Evolutionary conservation across 2,888 invertebrate species (phyloP).

Genomic region (Dioctria linearis): DNA sequence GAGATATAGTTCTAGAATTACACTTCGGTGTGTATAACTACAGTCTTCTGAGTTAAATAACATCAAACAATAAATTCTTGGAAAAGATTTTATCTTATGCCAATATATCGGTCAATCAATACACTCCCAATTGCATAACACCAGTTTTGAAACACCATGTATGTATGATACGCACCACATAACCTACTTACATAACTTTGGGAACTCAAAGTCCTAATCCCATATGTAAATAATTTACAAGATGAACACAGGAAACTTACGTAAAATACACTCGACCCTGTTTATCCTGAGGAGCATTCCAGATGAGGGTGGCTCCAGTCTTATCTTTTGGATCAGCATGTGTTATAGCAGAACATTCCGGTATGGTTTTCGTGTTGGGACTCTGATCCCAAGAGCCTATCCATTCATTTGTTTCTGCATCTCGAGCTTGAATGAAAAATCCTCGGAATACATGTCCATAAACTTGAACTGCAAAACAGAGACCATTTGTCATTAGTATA

Average conservation of each 20-base stretch:
- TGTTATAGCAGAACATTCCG: conserved; percentile 85
- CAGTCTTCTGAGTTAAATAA: background rate
- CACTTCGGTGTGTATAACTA: background rate
- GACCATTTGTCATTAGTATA: background rate
- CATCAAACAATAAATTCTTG: background rate
- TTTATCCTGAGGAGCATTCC: conserved; percentile 80
- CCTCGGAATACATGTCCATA: conserved; percentile 79
- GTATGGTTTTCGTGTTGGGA: conserved; percentile 82
- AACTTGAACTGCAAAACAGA: conserved; percentile 57
- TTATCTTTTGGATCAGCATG: conserved; percentile 85
- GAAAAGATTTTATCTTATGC: conserved; percentile 3
- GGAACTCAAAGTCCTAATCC: background rate
- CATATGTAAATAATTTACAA: too few relatives aligned
- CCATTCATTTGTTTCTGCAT: conserved; percentile 81
- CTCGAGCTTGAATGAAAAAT: conserved; percentile 88
- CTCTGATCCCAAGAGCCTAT: conserved; percentile 82
- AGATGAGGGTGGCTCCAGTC: conserved; percentile 79
- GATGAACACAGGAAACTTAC: conserved; percentile 73
- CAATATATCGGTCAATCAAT: conserved; percentile 31
- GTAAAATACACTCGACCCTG: conserved; percentile 85
- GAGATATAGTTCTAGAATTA: background rate
- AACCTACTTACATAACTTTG: background rate
- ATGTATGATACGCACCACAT: background rate
- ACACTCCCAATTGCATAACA: conserved; percentile 19
- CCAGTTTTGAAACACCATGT: conserved; percentile 3